Evolutionary conservation across 2,888 invertebrate genomes (phyloP), one percentile per base, ranked within the genome.

Genomic region (Troides helena): DNA sequence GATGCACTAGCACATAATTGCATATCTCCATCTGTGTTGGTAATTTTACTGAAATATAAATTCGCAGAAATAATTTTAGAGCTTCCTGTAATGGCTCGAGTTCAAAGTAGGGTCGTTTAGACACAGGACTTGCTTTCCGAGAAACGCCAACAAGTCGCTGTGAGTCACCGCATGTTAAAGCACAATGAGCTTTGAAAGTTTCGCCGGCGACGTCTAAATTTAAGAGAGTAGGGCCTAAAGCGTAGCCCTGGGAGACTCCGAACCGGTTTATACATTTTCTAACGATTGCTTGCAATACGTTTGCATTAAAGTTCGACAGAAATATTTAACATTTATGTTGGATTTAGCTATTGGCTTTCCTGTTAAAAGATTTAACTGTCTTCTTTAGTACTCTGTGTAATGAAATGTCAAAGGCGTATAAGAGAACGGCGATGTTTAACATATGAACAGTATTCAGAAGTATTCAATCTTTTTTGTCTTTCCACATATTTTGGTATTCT

Each of bases 81-180:
- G 62, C 61, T 69, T 68, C 68, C 63, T 59, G 46, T 62, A 61
- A 39, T 62, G 62, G 65, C 62, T 39, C 39, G 62, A 62, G 69
- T 70, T 70, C 69, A 66, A 69, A 70, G 69, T 70, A 66, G 69
- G 69, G 69, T 65, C 69, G 60, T 62, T 65, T 68, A 63, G 68
- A 63, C 59, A 30, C 67, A 59, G 63, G 62, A 57, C 46, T 65
- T 53, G 57, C 30, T 50, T 70, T 70, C 69, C 62, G 43, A 65
- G 69, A 70, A 69, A 66, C 25, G 62, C 69, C 50, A 59, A n/a
- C 60, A 65, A 58, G 62, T 25, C 62, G 30, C 30, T 30, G 23
- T 70, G 69, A 70, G 66, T 70, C 69, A 70, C 36, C 23, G 46
- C n/a, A 62, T 46, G 58, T 56, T 64, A 10, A 46, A 57, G 59